Percentiles rank a stretch among this genome's conserved stretches.
Conservation (phyloP, 2,797 vertebrate species). For the Picus viridis region DNA sequence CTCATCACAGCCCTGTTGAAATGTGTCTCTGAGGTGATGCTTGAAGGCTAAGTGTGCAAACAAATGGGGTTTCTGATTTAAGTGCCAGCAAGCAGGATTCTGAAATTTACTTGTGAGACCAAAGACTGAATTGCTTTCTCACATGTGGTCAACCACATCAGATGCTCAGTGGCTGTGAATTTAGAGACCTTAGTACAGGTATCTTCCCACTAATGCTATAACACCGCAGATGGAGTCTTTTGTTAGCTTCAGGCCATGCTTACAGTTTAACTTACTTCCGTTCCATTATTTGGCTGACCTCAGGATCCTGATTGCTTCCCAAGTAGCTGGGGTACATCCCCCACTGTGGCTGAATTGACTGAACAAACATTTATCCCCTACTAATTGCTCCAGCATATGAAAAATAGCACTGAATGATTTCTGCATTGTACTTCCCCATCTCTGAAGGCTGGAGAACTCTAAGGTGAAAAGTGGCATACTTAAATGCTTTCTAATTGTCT, state of each 20-base stretch:
- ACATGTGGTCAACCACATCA: background rate
- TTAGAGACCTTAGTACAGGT: background rate
- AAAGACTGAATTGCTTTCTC: background rate
- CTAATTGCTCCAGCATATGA: background rate
- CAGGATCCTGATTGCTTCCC: background rate
- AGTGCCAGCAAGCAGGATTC: background rate
- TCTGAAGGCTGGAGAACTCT: background rate
- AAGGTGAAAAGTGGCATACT: background rate
- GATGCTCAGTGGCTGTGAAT: background rate
- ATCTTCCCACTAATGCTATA: background rate
- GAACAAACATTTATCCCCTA: background rate
- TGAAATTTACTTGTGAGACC: background rate
- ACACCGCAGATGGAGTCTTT: background rate
- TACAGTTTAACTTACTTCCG: background rate
- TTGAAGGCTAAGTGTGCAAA: background rate
- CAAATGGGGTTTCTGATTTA: background rate
- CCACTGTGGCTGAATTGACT: background rate
- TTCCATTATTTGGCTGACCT: background rate
- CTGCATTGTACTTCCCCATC: background rate
- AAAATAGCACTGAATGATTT: background rate
- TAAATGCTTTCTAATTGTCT: background rate
- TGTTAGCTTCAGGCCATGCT: background rate
- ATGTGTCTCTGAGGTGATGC: background rate
- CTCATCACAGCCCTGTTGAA: background rate
- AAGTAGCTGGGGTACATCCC: background rate